Base-by-base conservation (phyloP, 1,140 invertebrate species). In the Camponotus floridanus region DNA sequence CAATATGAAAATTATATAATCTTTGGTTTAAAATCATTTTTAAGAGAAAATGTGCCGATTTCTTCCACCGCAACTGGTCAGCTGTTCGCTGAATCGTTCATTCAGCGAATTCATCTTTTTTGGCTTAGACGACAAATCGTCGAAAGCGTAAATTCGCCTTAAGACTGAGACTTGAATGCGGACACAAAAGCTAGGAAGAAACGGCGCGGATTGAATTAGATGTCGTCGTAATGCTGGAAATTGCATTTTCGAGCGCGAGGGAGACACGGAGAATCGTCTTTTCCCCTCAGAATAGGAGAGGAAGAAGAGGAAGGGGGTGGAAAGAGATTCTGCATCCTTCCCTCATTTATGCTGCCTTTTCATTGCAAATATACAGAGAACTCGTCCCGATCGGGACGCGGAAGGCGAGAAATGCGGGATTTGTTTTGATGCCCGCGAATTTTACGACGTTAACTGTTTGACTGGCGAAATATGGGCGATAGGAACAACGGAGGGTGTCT, bases 181-280 rank as follows among this genome's bases (percentile, higher is more conserved):
- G 57, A 48, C 73, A 89, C 85, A 87, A 85, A 85, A 86, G 80
- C 74, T 33, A 67, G 65, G 59, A 78, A 76, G 84, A 87, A 76
- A 79, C 83, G 80, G 80, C 73, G 83, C 42, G 86, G 86, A 91
- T 90, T 86, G 89, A 90, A 90, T 91, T 91, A 90, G 89, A 90
- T 62, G 89, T 76, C 89, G 48, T 62, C 65, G 89, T 86, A 88
- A 90, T 88, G 86, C 86, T 85, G 67, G 89, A 90, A 90, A 90
- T 90, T 90, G 89, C 86, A 78, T 86, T 76, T 88, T 86, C 89
- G 73, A 81, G 85, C 62, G 51, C 5, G 70, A 74, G 18, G 39
- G 62, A 68, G 89, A 70, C 73, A 51, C 71, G 48, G 18, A 45
- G 48, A 55, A 73, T 83, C 64, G 21, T 80, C 79, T 59, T 83